phyloP scores from a whole-genome alignment of 1,140 invertebrate species.

The Hycleus cichorii region DNA sequence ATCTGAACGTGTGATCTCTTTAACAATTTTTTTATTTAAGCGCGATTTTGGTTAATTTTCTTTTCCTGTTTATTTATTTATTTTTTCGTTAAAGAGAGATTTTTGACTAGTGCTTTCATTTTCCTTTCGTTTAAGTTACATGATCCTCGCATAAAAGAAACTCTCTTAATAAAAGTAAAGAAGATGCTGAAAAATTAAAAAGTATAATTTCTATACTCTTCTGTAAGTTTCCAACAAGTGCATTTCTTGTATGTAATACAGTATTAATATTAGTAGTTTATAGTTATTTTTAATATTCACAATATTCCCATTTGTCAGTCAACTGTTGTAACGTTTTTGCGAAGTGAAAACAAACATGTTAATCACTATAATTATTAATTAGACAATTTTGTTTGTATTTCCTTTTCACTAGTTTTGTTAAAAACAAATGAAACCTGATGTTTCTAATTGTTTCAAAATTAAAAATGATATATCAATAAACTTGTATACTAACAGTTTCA shows the following conservation, averaged over 20 bases:
- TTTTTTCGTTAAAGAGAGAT: not conserved
- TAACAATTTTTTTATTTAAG: not conserved
- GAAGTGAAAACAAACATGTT: too few relatives aligned
- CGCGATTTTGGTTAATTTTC: constrained; percentile 21
- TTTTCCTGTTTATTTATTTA: constrained; percentile 16
- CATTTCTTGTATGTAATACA: constrained; percentile 84
- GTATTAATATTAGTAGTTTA: constrained; percentile 56
- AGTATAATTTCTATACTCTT: constrained; percentile 50
- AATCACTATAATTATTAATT: too few relatives aligned
- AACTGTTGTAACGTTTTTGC: too few relatives aligned
- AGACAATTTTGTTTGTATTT: too few relatives aligned
- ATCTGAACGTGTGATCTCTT: constrained; percentile 14
- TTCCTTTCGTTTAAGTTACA: constrained; percentile 19
- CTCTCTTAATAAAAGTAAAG: constrained; percentile 24
- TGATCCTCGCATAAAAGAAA: constrained; percentile 25
- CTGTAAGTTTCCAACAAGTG: constrained; percentile 79
- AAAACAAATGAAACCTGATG: too few relatives aligned
- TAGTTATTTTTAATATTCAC: constrained; percentile 12
- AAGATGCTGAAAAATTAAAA: constrained; percentile 9
- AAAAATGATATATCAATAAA: too few relatives aligned
- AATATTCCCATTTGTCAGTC: too few relatives aligned
- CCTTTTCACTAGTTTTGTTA: too few relatives aligned
- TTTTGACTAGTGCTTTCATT: constrained; percentile 2
- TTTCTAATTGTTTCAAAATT: too few relatives aligned
- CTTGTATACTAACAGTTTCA: too few relatives aligned